Evolutionary conservation across 2,888 invertebrate genomes (phyloP).

Genomic region (Leptopilina drosophilae): DNA sequence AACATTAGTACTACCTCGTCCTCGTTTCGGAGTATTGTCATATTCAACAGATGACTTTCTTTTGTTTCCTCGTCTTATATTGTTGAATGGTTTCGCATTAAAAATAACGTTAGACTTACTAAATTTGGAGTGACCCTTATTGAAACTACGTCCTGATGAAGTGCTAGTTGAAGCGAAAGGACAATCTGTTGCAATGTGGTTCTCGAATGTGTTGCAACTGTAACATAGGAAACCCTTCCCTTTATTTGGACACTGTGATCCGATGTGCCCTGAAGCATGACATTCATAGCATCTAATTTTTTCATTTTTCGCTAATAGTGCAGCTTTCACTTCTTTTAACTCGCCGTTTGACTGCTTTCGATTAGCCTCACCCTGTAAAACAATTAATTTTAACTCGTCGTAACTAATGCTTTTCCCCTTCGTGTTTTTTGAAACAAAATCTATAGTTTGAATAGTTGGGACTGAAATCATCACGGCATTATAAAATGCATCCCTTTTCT

Average conservation of each 20-base stretch:
- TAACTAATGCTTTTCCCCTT: background rate
- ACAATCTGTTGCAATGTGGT: background rate
- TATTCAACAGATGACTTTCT: background rate
- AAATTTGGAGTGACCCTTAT: background rate
- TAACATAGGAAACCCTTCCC: background rate
- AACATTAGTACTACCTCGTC: background rate
- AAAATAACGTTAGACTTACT: background rate
- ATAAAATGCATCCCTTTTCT: constrained; percentile 3
- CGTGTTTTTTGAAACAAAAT: background rate
- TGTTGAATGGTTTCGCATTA: background rate
- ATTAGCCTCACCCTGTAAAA: constrained; percentile 22
- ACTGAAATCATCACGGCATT: background rate
- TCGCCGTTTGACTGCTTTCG: background rate
- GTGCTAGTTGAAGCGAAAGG: too few species aligned
- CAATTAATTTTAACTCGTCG: constrained; percentile 3
- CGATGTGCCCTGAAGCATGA: background rate
- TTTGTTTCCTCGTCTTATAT: background rate
- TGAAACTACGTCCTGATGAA: background rate
- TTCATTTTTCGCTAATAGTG: background rate
- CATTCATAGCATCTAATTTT: constrained; percentile 7
- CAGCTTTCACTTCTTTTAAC: background rate
- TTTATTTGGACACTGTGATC: constrained; percentile 3
- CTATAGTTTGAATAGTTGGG: background rate
- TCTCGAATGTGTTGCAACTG: background rate
- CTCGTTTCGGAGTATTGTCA: background rate